Evolutionary conservation across 2,888 invertebrate species (phyloP).

Genomic region (Drosophila multiciliata): DNA sequence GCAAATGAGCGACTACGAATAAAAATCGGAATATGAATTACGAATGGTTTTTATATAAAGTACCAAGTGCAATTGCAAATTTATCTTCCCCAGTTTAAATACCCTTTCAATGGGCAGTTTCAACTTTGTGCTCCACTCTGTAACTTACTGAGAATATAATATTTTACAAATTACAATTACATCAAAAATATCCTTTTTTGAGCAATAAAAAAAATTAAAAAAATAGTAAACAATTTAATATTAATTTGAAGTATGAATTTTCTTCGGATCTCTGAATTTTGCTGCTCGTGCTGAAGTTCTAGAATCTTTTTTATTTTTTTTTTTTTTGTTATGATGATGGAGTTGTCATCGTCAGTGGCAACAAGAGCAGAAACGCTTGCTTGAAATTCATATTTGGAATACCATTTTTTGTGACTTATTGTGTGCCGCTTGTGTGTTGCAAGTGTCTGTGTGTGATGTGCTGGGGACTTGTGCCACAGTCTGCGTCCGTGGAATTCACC

Average conservation of each 20-base stretch:
- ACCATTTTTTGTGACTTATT: conserved; percentile 47
- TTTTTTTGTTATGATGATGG: conserved; percentile 16
- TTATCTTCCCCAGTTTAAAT: conserved; percentile 6
- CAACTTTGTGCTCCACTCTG: background rate
- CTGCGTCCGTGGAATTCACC: conserved; percentile 48
- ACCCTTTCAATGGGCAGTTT: background rate
- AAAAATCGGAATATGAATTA: conserved; percentile 36
- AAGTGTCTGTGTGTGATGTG: background rate
- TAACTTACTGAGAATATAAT: background rate
- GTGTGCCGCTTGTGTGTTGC: conserved; percentile 11
- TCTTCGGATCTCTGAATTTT: background rate
- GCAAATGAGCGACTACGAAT: conserved; percentile 40
- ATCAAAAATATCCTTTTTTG: background rate
- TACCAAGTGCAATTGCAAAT: conserved; percentile 47
- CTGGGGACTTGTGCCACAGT: background rate
- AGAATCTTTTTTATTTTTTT: background rate
- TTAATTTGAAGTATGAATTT: background rate
- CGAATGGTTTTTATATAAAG: conserved; percentile 29
- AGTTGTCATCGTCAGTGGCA: conserved; percentile 35
- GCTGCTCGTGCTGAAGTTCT: background rate
- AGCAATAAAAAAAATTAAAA: background rate
- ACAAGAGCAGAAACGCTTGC: conserved; percentile 32
- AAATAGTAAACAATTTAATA: background rate
- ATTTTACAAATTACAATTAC: background rate
- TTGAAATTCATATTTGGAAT: conserved; percentile 51